Base-by-base conservation (phyloP, 2,113 vertebrate genomes). In the Phrynosoma platyrhinos region DNA sequence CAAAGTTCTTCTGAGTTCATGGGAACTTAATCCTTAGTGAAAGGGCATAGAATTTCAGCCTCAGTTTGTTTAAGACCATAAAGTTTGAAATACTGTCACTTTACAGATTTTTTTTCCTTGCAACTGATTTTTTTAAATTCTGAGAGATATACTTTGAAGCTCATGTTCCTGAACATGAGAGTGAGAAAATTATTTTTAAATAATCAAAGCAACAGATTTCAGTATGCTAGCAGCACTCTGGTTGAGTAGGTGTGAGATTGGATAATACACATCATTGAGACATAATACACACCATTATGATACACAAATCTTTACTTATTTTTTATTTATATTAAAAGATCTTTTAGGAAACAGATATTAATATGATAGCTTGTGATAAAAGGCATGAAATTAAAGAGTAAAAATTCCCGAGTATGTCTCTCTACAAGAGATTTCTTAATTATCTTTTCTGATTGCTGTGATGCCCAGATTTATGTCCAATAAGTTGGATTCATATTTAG, bases 401-500 rank as follows among this genome's bases (percentile, higher is more conserved):
- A 13, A 40, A 20, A 81, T 82, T 69, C 18, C 66, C 20, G 16
- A 42, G 1, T 83, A n/a, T 3, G 1, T 20, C 52, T 68, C 36
- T 83, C 18, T 55, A 4, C 5, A 55, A 52, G 69, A 53, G 52
- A 53, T 36, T 52, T 5, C 69, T 53, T 71, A 58, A 0, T 74
- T 85, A 92, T 86, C n/a, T 86, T 23, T 3, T 79, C 84, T 1
- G 2, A 78, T 88, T 87, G 82, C 82, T 3, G 78, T 74, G 42
- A 85, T 47, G 36, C 87, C 75, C 0, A 74, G 7, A 20, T 74
- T 82, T 58, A 32, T 74, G 32, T 58, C 10, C 25, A 40, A 5
- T 4, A 30, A 10, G 30, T 32, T 42, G 20, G 20, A 77, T 47
- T 40, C 75, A 42, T 9, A 77, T 23, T 77, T 47, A 77, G 20